Base-by-base conservation (phyloP, 2,113 vertebrate species). In the Cygnus atratus region DNA sequence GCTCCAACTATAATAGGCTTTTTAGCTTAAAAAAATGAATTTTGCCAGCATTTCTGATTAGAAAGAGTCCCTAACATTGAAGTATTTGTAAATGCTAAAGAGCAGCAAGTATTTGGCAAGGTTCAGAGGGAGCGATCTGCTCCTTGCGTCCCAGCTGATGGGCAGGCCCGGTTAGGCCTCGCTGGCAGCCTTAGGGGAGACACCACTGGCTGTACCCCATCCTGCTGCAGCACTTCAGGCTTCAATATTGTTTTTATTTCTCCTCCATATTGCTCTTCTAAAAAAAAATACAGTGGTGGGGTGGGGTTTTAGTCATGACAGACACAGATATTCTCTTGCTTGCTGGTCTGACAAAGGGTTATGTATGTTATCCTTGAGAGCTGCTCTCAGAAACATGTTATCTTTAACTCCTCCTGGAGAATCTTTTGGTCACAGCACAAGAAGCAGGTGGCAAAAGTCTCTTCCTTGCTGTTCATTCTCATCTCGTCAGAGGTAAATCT, bases 401-500 rank as follows among this genome's bases (percentile, higher is more conserved):
- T 33, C 77, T 67, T 43, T 25, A 75, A 54, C 6, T 7, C 37
- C 33, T 7, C 4, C 26, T 14, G 35, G 44, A 6, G 31, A 39
- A 44, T 25, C 4, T 11, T n/a, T 71, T n/a, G n/a, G 28, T 28
- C 7, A 5, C 2, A n/a, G 55, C 19, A 8, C 10, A 33, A 46
- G 72, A 54, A 61, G 24, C 14, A 21, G 39, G 28, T 48, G 25
- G 39, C 28, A 26, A 85, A 88, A 68, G 28, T 14, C 44, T 52
- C 62, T 29, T 66, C 50, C 33, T 63, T 2, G 3, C 37, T 58
- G 74, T 37, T 33, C 43, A n/a, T 57, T 68, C 57, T 50, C 57
- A 63, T 20, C 61, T 35, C 52, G 10, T 50, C 31, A 35, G 95
- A 92, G 62, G 86, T 55, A 81, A 93, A 93, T 84, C 92, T 88